Base-by-base conservation (phyloP, 2,888 invertebrate species). In the Plusia festucae region DNA sequence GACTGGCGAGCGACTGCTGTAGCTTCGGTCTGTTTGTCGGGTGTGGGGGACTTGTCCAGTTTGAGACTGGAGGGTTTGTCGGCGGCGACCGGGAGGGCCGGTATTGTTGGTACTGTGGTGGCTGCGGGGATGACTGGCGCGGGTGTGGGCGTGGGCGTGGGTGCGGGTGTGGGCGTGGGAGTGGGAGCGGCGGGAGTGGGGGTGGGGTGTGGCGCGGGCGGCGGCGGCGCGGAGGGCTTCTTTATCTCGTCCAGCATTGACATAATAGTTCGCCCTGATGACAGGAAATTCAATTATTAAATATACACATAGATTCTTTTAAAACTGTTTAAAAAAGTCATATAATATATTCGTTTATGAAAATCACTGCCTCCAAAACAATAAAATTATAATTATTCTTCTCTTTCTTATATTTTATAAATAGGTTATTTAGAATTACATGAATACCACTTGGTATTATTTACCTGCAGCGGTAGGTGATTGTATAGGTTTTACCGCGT, bases 391-490 rank as follows among this genome's bases (percentile, higher is more conserved):
- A n/a, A n/a, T n/a, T n/a, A n/a, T n/a, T n/a, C n/a, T n/a, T n/a
- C n/a, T n/a, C n/a, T n/a, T n/a, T n/a, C n/a, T n/a, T n/a, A n/a
- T n/a, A n/a, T n/a, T n/a, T n/a, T n/a, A n/a, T n/a, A n/a, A n/a
- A n/a, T n/a, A n/a, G n/a, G n/a, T n/a, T n/a, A n/a, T n/a, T n/a
- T n/a, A n/a, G n/a, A n/a, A n/a, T n/a, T n/a, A n/a, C n/a, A n/a
- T n/a, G n/a, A 49, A 6, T 11, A 30, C 13, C 5, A n/a, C 8
- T 13, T 51, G 34, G 20, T 1, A 44, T 16, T 4, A 7, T 18
- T 13, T 75, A 93, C 94, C 94, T 56, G 94, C 94, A 22, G 94
- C 94, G 63, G 94, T 94, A 67, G 94, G 94, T n/a, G 94, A 94
- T 60, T 89, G 91, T 20, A 91, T 73, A 2, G 92, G 89, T 61